Percentiles rank a stretch among this genome's conserved stretches.
Evolutionary conservation across 2,113 vertebrate species (phyloP).

Genomic region (Tursiops truncatus): DNA sequence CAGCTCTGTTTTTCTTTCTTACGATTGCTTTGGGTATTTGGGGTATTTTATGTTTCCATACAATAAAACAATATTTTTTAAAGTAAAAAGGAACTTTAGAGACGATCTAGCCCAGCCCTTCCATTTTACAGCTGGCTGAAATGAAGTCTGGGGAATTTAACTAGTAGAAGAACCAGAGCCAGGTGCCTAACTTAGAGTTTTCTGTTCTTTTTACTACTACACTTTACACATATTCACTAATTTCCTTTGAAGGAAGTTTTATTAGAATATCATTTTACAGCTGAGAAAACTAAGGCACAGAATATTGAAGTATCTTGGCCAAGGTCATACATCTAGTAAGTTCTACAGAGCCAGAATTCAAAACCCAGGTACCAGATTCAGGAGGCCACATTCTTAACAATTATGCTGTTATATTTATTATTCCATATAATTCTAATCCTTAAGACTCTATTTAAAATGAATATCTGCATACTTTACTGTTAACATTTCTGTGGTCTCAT

Average conservation of each 20-base stretch:
- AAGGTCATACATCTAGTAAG: background rate
- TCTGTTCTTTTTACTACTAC: background rate
- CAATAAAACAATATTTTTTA: background rate
- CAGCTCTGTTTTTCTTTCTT: background rate
- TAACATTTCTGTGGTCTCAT: background rate
- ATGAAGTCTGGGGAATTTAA: background rate
- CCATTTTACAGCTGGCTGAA: constrained; percentile 1
- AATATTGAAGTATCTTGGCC: background rate
- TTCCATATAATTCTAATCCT: background rate
- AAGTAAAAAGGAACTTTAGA: constrained; percentile 23
- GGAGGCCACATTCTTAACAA: background rate
- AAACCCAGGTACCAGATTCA: background rate
- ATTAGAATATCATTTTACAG: background rate
- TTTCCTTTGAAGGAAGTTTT: background rate
- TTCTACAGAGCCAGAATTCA: background rate
- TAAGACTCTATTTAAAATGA: background rate
- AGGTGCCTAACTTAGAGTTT: background rate
- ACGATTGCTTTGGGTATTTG: background rate
- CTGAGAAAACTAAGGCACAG: background rate
- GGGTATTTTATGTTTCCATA: background rate
- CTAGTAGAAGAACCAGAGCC: background rate
- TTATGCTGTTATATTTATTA: background rate
- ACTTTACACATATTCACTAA: background rate
- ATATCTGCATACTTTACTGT: background rate
- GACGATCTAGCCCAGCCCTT: background rate